Evolutionary conservation across 2,797 vertebrate genomes (phyloP), one percentile per base, ranked within the genome.

Genomic region (Tapera naevia): DNA sequence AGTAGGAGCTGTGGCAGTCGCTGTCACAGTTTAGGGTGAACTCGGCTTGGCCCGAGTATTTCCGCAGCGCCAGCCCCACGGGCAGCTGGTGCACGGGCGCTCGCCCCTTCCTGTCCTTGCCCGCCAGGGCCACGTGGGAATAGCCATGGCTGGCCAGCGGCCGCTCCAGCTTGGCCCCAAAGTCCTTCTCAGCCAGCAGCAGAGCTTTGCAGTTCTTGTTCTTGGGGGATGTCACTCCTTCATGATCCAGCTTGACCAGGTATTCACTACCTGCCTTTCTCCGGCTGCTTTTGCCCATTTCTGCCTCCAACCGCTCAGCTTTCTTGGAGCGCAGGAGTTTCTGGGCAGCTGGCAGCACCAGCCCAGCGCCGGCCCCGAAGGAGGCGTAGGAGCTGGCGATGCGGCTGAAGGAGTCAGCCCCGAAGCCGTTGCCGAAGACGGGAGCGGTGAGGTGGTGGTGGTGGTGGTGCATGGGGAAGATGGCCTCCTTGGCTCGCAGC

Each of bases 181-280:
- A 98, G 86, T 97, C 98, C 94, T 99, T 99, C 78, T 98, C 98
- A 2, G 97, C 98, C 96, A 98, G 93, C 41, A 99, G 98, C 96
- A 99, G 96, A 4, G 99, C 99, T 92, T 99, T 99, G 97, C 99
- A 97, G 73, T 98, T 99, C 97, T 99, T 99, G 53, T 99, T 99
- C 96, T 99, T 99, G 41, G 99, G 99, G n/a, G 99, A 99, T 3
- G 98, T 99, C 94, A 99, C 99, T 9, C 99, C 99, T 95, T 99
- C 99, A 4, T 99, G 99, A 98, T 99, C 99, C 76, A 99, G 98
- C 97, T 99, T 99, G 82, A 99, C 99, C 78, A 99, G 97, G 93
- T 98, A 99, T 93, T 99, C 99, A 0, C 97, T 3, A 4, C 97
- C 97, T 0, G 93, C 64, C 75, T 98, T 99, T 86, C 98, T 98